phyloP scores from a whole-genome alignment of 2,113 vertebrate genomes.

The Petaurus breviceps region DNA sequence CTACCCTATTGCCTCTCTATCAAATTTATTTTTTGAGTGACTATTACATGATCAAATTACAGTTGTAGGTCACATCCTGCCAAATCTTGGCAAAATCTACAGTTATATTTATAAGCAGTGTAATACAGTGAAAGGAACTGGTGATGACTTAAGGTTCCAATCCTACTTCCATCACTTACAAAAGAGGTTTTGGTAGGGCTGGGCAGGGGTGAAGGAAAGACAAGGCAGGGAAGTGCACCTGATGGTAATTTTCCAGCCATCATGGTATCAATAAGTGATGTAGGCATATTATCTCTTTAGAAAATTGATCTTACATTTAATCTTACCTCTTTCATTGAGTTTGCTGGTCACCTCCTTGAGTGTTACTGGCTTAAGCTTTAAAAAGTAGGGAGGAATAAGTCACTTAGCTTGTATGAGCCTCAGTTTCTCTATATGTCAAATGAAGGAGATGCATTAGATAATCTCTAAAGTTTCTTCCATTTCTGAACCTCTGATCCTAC shows the following conservation, averaged over 20 bases:
- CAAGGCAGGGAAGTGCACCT: not conserved
- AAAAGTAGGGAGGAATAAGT: not conserved
- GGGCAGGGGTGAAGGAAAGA: not conserved
- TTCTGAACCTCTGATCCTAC: not conserved
- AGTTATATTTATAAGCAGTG: not conserved
- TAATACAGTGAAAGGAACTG: not conserved
- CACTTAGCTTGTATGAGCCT: not conserved
- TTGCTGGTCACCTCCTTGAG: not conserved
- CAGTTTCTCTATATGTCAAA: not conserved
- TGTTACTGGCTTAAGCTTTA: not conserved
- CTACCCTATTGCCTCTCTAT: not conserved
- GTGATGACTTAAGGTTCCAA: not conserved
- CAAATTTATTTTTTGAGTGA: not conserved
- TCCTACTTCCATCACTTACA: not conserved
- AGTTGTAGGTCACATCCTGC: not conserved
- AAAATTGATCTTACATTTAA: not conserved
- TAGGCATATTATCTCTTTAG: not conserved
- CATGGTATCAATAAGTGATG: not conserved
- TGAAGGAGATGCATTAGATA: not conserved
- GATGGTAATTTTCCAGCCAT: not conserved
- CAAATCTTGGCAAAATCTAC: not conserved
- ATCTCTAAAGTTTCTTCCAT: not conserved
- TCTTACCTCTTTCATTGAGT: not conserved
- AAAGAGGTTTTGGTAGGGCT: not conserved
- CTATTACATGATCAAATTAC: not conserved